Percentiles rank a stretch among this genome's conserved stretches.
Evolutionary conservation across 2,888 invertebrate species (phyloP).

Genomic region (Drosophila melanocephala): DNA sequence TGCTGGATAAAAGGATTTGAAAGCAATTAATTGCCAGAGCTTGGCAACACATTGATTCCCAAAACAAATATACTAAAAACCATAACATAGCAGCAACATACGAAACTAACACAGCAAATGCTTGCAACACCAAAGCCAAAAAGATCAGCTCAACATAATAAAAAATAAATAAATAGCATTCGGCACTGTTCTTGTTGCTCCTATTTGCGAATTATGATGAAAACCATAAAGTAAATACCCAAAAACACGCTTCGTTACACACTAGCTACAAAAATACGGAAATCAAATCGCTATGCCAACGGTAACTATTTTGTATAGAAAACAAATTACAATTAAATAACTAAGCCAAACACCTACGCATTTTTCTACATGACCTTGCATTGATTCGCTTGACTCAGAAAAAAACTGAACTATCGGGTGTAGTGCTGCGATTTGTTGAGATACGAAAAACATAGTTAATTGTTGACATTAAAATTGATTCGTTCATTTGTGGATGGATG

Average conservation of each 20-base stretch:
- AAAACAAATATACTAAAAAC: slow-evolving; percentile 38
- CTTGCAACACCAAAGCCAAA: slow-evolving; percentile 34
- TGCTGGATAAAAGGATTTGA: slow-evolving; percentile 78
- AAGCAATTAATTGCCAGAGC: slow-evolving; percentile 77
- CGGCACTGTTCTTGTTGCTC: slow-evolving; percentile 3
- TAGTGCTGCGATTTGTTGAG: too few relatives aligned
- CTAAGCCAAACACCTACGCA: slow-evolving; percentile 7
- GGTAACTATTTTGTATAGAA: slow-evolving; percentile 21
- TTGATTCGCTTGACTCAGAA: not conserved
- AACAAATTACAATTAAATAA: slow-evolving; percentile 22
- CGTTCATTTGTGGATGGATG: not conserved
- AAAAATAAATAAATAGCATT: slow-evolving; percentile 38
- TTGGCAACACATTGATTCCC: slow-evolving; percentile 61
- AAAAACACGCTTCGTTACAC: slow-evolving; percentile 35
- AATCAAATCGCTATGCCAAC: slow-evolving; percentile 24
- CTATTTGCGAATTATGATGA: slow-evolving; percentile 44
- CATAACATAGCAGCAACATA: slow-evolving; percentile 22
- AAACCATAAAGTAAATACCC: slow-evolving; percentile 65
- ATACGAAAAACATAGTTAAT: too few relatives aligned
- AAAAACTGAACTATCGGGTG: not conserved
- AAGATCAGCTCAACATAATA: slow-evolving; percentile 30
- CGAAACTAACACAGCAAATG: slow-evolving; percentile 32
- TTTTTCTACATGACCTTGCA: slow-evolving; percentile 3
- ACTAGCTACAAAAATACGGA: slow-evolving; percentile 4
- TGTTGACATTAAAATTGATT: not conserved